These are phyloP conservation scores for Staurois parvus DNA, from an alignment of 2,797 vertebrate genomes.

Conservation along the genomic window DNA sequence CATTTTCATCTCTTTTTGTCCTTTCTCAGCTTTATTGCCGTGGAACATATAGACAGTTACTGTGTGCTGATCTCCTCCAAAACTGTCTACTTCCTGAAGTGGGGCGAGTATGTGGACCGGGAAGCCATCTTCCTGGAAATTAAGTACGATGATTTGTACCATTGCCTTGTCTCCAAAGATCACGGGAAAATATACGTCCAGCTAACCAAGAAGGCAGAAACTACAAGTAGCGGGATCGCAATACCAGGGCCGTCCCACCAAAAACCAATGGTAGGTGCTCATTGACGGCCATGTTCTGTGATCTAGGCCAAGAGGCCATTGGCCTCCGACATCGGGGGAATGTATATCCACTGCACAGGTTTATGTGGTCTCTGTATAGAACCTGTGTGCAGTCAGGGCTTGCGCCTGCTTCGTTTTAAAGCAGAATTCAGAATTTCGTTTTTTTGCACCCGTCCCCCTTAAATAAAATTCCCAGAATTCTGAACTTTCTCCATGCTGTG, in stretches of 20 bases:
- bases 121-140: conserved; percentile 96
- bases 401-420: too few species aligned
- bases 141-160: conserved; percentile 95
- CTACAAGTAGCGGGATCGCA: conserved; percentile 87
- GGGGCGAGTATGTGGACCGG: conserved; percentile 84
- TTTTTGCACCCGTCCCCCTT: too few species aligned
- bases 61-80: conserved; percentile 97
- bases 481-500: too few species aligned
- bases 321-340: neutral
- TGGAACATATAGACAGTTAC: conserved; percentile 91
- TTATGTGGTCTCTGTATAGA: too few species aligned
- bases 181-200: conserved; percentile 95
- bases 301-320: neutral
- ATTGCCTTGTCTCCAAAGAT: conserved; percentile 96
- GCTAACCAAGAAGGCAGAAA: conserved; percentile 95
- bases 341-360: neutral
- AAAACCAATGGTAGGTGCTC: conserved; percentile 90
- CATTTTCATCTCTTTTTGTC: neutral
- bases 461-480: too few species aligned
- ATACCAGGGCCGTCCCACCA: conserved; percentile 96
- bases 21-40: conserved; percentile 89
- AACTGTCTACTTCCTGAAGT: conserved; percentile 93
- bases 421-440: too few species aligned
- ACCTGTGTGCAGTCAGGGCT: too few species aligned
- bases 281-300: neutral